phyloP scores from a whole-genome alignment of 1,140 invertebrate species.

The Ylistrum balloti region DNA sequence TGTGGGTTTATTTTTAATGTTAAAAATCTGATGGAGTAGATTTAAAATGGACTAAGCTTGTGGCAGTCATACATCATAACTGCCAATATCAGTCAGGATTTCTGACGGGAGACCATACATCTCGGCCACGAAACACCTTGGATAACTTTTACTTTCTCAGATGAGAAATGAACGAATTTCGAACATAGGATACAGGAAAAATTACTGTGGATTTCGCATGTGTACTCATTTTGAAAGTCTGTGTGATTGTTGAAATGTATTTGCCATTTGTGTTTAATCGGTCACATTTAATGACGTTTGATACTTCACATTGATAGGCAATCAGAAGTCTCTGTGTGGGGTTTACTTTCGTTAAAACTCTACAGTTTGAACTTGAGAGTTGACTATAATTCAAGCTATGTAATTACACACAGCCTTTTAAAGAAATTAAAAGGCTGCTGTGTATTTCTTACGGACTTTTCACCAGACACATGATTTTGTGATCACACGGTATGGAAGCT shows the following conservation, averaged over 20 bases:
- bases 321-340: not conserved
- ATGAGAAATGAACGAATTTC: not conserved
- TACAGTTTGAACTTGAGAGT: not conserved
- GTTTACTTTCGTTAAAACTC: not conserved
- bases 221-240: not conserved
- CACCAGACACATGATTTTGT: not conserved
- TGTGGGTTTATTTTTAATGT: constrained; percentile 18
- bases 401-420: not conserved
- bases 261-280: not conserved
- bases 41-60: not conserved
- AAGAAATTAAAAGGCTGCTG: not conserved
- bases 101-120: not conserved
- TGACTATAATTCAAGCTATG: not conserved
- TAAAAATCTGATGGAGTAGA: not conserved
- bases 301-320: not conserved
- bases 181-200: not conserved
- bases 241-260: not conserved
- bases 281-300: not conserved
- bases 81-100: not conserved
- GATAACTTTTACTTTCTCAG: no score
- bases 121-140: not conserved
- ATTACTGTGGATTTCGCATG: not conserved
- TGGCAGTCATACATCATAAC: not conserved
- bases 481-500: not conserved
- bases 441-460: not conserved